A percentile compares a stretch with the other conserved stretches of the same genome.
Evolutionary conservation across 2,888 invertebrate genomes (phyloP).

Genomic region (Cyaniris semiargus): DNA sequence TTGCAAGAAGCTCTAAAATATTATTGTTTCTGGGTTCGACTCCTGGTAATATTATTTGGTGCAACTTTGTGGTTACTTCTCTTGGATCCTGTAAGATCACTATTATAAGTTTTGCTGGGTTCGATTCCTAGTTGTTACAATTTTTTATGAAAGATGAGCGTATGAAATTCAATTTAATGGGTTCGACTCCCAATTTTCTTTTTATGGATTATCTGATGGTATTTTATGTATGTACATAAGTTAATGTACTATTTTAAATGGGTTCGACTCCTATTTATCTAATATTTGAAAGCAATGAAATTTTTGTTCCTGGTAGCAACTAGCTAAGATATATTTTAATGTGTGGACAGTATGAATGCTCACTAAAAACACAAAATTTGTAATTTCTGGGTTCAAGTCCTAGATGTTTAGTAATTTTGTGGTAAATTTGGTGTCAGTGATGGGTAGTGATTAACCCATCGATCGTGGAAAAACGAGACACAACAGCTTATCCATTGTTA

Average conservation of each 20-base stretch:
- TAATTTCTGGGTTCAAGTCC: neutral
- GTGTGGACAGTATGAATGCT: too few species aligned
- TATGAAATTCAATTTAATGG: neutral
- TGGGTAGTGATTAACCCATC: too few species aligned
- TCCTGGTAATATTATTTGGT: slow-evolving; percentile 9
- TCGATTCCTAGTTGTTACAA: neutral
- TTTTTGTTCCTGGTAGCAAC: too few species aligned
- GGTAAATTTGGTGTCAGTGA: neutral
- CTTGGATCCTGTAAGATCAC: neutral
- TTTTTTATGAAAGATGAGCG: neutral
- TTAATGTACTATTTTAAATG: slow-evolving; percentile 8
- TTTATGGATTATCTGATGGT: neutral
- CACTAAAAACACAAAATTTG: neutral
- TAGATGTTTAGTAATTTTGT: neutral
- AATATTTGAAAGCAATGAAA: too few species aligned
- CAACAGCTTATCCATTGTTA: too few species aligned
- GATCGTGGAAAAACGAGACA: too few species aligned
- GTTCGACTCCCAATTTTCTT: slow-evolving; percentile 4
- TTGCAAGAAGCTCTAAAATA: neutral
- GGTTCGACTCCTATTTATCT: slow-evolving; percentile 37
- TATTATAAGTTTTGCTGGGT: neutral
- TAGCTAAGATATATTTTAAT: too few species aligned
- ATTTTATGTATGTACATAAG: neutral
- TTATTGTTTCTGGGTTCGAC: slow-evolving; percentile 33
- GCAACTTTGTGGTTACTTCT: neutral